Evolutionary conservation across 2,113 vertebrate genomes (phyloP).

Genomic region (Hemiscyllium ocellatum): DNA sequence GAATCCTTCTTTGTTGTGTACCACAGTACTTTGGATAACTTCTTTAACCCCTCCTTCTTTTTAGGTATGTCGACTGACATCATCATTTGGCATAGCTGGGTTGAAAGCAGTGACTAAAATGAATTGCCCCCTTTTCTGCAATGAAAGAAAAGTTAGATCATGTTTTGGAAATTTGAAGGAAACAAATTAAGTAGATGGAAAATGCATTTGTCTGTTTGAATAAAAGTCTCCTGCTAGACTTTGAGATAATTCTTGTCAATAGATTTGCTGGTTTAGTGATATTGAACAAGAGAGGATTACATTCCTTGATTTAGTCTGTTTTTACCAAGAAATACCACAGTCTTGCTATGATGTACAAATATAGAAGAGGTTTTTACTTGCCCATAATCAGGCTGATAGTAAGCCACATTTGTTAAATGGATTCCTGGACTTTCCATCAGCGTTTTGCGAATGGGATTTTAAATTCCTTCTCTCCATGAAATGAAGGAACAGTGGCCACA

Average conservation of each 20-base stretch:
- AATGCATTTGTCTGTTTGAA: neutral
- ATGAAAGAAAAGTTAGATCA: neutral
- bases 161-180: neutral
- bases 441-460: neutral
- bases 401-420: neutral
- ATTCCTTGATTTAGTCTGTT: neutral
- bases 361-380: neutral
- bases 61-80: conserved; percentile 35
- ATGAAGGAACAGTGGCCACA: neutral
- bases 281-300: neutral
- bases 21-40: conserved; percentile 11
- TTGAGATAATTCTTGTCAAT: neutral
- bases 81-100: neutral
- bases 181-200: neutral
- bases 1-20: conserved; percentile 41
- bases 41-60: neutral
- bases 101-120: neutral
- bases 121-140: neutral
- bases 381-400: neutral
- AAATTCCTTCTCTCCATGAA: neutral
- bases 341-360: neutral
- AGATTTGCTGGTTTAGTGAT: neutral
- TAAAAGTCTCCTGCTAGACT: neutral
- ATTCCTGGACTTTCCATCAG: neutral
- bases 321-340: neutral